Evolutionary conservation across 1,140 invertebrate genomes (phyloP).

Genomic region (Bilobella aurantiaca): DNA sequence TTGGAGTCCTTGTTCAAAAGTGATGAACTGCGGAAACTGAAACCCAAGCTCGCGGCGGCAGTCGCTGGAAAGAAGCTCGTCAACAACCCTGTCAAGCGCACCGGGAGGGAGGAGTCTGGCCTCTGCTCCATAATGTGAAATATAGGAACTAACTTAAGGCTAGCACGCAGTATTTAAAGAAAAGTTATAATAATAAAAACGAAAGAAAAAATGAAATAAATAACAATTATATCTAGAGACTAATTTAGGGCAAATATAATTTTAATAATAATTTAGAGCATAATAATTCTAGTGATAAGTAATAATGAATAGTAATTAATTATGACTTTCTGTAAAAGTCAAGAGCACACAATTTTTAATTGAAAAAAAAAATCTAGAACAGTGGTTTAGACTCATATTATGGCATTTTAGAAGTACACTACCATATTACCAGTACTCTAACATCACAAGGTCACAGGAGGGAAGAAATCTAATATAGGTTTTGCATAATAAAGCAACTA

Average conservation of each 20-base stretch:
- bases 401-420: background rate
- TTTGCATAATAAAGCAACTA: no score
- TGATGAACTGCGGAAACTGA: constrained; percentile 45
- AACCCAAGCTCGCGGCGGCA: constrained; percentile 49
- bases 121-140: constrained; percentile 9
- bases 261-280: background rate
- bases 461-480: no score
- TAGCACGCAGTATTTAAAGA: background rate
- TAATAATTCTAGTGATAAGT: background rate
- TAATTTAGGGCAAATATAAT: no score
- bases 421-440: no score
- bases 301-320: no score
- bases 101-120: constrained; percentile 29
- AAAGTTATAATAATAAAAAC: background rate
- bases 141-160: background rate
- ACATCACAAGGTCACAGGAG: no score
- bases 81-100: constrained; percentile 52
- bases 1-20: constrained; percentile 40
- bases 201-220: background rate
- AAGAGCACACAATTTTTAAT: no score
- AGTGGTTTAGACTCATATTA: background rate
- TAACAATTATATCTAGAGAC: background rate
- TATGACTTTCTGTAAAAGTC: no score
- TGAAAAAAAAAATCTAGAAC: background rate
- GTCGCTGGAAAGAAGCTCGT: constrained; percentile 57